A percentile compares a stretch with the other conserved stretches of the same genome.
These are phyloP conservation scores for Tachysurus fulvidraco DNA, from an alignment of 2,113 vertebrate genomes.

Conservation along the genomic window DNA sequence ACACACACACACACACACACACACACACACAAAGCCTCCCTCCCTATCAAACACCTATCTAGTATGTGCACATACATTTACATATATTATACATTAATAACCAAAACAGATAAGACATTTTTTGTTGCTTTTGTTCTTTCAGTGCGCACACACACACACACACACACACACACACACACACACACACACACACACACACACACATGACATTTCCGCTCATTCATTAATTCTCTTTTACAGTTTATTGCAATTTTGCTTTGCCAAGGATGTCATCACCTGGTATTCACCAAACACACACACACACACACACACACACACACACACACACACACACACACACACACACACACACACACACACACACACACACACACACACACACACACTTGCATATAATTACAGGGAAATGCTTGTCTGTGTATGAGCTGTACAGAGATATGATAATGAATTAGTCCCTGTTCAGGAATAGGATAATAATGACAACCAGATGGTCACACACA, in stretches of 20 bases:
- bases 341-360: not conserved
- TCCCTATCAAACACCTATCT: not conserved
- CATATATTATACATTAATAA: constrained; percentile 2
- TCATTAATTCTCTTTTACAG: not conserved
- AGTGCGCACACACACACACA: not conserved
- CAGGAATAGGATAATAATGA: not conserved
- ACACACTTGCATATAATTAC: constrained; percentile 8
- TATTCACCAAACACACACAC: not conserved
- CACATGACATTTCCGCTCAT: not conserved
- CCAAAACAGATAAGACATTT: not conserved
- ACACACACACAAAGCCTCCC: not conserved
- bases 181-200: not conserved
- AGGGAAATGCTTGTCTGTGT: not conserved
- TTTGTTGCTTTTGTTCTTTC: not conserved
- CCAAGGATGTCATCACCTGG: not conserved
- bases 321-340: not conserved
- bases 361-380: not conserved
- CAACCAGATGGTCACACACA: not conserved
- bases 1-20: not conserved
- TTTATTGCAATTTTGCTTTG: not conserved
- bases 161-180: too few species aligned
- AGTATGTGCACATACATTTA: not conserved
- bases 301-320: not conserved
- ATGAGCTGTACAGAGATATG: not conserved
- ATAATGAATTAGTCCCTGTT: constrained; percentile 8